Evolutionary conservation across 2,888 invertebrate genomes (phyloP).

Genomic region (Pheosia tremula): DNA sequence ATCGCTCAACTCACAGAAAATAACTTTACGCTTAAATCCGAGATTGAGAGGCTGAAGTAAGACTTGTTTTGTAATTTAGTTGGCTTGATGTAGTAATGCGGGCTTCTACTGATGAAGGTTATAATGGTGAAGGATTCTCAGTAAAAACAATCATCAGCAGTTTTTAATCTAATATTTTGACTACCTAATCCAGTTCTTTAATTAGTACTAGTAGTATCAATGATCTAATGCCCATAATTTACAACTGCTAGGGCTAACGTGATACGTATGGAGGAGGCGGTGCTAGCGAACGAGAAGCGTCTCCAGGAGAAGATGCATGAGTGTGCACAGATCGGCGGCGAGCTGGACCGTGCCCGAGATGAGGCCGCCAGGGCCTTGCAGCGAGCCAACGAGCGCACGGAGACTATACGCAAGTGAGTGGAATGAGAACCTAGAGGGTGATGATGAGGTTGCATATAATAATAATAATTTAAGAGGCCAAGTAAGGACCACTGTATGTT

Average conservation of each 20-base stretch:
- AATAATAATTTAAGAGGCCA: too few species aligned
- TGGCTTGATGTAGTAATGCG: too few species aligned
- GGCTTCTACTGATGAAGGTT: too few species aligned
- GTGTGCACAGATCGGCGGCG: constrained; percentile 86
- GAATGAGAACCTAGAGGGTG: background rate
- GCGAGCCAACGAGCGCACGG: constrained; percentile 87
- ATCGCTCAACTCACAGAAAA: constrained; percentile 79
- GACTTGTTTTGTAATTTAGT: constrained; percentile 17
- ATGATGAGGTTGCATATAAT: too few species aligned
- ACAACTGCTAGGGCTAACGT: constrained; percentile 62
- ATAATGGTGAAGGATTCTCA: too few species aligned
- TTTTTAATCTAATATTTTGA: too few species aligned
- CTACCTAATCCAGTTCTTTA: too few species aligned
- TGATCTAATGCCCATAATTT: too few species aligned
- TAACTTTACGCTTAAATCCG: constrained; percentile 74
- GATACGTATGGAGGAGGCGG: constrained; percentile 83
- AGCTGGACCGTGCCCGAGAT: constrained; percentile 87
- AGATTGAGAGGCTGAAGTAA: constrained; percentile 73
- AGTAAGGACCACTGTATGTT: too few species aligned
- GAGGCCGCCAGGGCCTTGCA: constrained; percentile 88
- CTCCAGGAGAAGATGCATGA: constrained; percentile 88
- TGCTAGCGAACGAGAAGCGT: constrained; percentile 84
- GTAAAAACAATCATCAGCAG: too few species aligned
- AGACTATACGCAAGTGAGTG: constrained; percentile 84
- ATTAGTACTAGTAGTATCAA: too few species aligned